Evolutionary conservation across 2,888 invertebrate genomes (phyloP), one percentile per base, ranked within the genome.

Genomic region (Drosophila neonasuta): DNA sequence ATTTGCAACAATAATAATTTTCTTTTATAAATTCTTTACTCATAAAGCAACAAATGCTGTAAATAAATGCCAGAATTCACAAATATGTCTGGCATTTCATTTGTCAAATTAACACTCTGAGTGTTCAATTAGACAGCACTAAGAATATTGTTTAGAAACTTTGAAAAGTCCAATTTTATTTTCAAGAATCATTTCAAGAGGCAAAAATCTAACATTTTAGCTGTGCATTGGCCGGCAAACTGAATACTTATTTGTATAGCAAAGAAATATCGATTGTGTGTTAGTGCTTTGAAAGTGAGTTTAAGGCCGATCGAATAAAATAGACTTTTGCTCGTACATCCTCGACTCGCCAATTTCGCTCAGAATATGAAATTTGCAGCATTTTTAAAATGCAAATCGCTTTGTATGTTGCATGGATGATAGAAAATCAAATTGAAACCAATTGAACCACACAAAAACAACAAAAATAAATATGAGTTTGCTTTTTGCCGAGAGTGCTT

Each of bases 351-450:
- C 36, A 36, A 36, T 36, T 36, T 36, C 36, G 36, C 36, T n/a
- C 36, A n/a, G 36, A 36, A 36, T 36, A 36, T 36, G 36, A 36
- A 36, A 36, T 36, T 36, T 36, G 36, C 36, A 36, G 36, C 36
- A 36, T 36, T 36, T 36, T 36, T 36, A 36, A 36, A 36, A 36
- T 36, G 36, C 36, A 36, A 36, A 36, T 36, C 36, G 36, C 36
- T 36, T 36, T 36, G 36, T 36, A 36, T 36, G 36, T 36, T 36
- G 36, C 36, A 36, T 36, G 36, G 36, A 36, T 36, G 36, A 36
- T 36, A 36, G 36, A 36, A 36, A 36, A 36, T 36, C 36, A 36
- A 36, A 36, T 36, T 36, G 36, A 36, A 36, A 36, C n/a, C 36
- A 36, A 36, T 36, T 36, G 36, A 36, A 36, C 36, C 36, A n/a